These are phyloP conservation scores for Autographa gamma DNA, from an alignment of 2,888 invertebrate species.

Conservation along the genomic window DNA sequence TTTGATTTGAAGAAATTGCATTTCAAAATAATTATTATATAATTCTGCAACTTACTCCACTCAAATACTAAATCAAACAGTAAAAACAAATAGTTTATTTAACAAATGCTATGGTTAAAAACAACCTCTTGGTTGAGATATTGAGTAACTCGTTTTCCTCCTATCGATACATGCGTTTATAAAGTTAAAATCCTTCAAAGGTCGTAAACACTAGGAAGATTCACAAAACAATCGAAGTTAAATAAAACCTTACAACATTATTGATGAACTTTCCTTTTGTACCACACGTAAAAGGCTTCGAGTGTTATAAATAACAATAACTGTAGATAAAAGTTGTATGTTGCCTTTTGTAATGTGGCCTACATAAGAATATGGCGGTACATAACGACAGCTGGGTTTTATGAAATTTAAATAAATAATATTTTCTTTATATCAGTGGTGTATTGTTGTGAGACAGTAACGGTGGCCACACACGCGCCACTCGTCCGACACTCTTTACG, in stretches of 20 bases:
- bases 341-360: slow-evolving; percentile 68
- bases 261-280: slow-evolving; percentile 66
- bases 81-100: too few relatives aligned
- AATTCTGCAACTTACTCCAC: too few relatives aligned
- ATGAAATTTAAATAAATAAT: slow-evolving; percentile 87
- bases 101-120: too few relatives aligned
- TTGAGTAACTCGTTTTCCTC: slow-evolving; percentile 44
- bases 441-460: slow-evolving; percentile 85
- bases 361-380: slow-evolving; percentile 78
- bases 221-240: slow-evolving; percentile 37
- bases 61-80: too few relatives aligned
- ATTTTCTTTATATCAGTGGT: slow-evolving; percentile 88
- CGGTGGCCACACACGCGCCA: slow-evolving; percentile 86
- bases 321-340: slow-evolving; percentile 69
- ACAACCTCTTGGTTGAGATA: too few relatives aligned
- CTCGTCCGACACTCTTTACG: slow-evolving; percentile 69
- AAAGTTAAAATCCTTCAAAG: slow-evolving; percentile 29
- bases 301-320: slow-evolving; percentile 71
- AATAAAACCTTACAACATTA: slow-evolving; percentile 28
- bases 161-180: slow-evolving; percentile 32
- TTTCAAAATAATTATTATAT: too few relatives aligned
- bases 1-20: too few relatives aligned
- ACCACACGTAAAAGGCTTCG: slow-evolving; percentile 54
- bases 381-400: slow-evolving; percentile 81
- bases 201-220: slow-evolving; percentile 45